A percentile compares a stretch with the other conserved stretches of the same genome.
These are phyloP conservation scores for Bimastos eiseni DNA, from an alignment of 2,888 invertebrate species.

Conservation along the genomic window DNA sequence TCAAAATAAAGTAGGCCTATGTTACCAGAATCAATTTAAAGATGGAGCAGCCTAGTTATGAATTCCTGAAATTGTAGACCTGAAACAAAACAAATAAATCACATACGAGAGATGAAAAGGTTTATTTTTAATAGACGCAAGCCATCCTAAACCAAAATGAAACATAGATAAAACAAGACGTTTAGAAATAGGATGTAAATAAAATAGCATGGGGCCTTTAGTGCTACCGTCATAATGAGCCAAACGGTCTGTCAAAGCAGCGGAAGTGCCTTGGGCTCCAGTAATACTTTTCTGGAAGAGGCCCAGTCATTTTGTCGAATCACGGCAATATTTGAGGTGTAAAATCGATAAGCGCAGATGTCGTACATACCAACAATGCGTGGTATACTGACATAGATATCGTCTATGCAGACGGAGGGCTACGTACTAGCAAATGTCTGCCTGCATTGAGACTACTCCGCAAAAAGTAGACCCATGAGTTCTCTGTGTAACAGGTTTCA, in stretches of 20 bases:
- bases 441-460: too few relatives aligned
- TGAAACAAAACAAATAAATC: not conserved
- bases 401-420: too few relatives aligned
- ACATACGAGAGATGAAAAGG: not conserved
- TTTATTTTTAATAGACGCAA: not conserved
- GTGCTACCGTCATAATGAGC: not conserved
- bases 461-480: too few relatives aligned
- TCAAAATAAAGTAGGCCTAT: not conserved
- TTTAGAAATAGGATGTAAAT: not conserved
- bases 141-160: not conserved
- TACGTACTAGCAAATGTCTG: too few relatives aligned
- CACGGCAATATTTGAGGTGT: too few relatives aligned
- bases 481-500: too few relatives aligned
- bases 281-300: too few relatives aligned
- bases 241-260: not conserved
- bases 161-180: not conserved
- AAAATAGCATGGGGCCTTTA: not conserved
- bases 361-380: too few relatives aligned
- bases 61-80: not conserved
- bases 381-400: too few relatives aligned
- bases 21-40: not conserved
- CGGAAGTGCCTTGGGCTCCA: not conserved
- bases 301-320: too few relatives aligned
- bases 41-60: too few relatives aligned
- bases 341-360: too few relatives aligned